Percentiles rank a stretch among this genome's conserved stretches.
Evolutionary conservation across 2,797 vertebrate genomes (phyloP).

Genomic region (Tympanoctomys barrerae): DNA sequence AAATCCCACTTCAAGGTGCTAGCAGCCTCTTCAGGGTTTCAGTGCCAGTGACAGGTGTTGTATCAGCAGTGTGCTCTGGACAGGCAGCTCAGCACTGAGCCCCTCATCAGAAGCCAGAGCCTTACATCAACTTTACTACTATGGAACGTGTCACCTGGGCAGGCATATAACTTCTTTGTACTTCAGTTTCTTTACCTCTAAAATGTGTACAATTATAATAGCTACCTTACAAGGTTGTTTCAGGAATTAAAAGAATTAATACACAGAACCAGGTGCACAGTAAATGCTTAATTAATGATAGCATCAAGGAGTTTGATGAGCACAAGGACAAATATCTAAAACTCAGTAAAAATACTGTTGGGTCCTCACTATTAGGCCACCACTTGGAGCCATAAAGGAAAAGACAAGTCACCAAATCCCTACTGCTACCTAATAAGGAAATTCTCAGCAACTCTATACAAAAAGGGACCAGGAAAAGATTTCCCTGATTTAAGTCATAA

Average conservation of each 20-base stretch:
- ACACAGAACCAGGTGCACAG: neutral
- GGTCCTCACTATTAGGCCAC: neutral
- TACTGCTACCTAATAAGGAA: neutral
- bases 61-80: neutral
- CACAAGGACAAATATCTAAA: neutral
- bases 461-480: neutral
- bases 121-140: neutral
- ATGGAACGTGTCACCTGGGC: neutral
- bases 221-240: neutral
- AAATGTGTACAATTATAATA: neutral
- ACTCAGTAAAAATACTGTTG: neutral
- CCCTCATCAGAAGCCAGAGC: neutral
- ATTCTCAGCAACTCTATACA: neutral
- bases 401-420: neutral
- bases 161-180: neutral
- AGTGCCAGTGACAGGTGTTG: neutral
- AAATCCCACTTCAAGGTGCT: neutral
- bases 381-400: neutral
- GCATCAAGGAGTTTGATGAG: neutral
- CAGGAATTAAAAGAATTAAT: neutral
- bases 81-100: neutral
- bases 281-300: neutral
- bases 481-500: constrained; percentile 44
- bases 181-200: neutral
- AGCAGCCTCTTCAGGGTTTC: neutral